These are phyloP conservation scores for Cacoxenus indagator DNA, from an alignment of 2,888 invertebrate species.

Conservation along the genomic window DNA sequence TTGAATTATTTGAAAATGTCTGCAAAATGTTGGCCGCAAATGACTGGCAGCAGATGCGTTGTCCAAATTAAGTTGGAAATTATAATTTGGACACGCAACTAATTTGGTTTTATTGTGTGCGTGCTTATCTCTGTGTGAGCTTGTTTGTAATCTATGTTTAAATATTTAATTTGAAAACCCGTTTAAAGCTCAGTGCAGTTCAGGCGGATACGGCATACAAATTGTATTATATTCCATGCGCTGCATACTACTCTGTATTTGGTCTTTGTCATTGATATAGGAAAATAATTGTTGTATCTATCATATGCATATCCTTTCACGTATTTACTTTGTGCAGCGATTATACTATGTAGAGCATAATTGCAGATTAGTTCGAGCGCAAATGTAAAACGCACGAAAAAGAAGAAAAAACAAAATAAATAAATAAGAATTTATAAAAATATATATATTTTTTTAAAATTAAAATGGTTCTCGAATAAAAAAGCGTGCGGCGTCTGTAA, in stretches of 20 bases:
- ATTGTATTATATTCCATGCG: neutral
- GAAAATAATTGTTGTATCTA: slow-evolving; percentile 24
- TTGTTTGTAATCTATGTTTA: neutral
- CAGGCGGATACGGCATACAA: neutral
- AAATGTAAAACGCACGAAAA: too few relatives aligned
- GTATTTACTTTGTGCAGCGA: slow-evolving; percentile 48
- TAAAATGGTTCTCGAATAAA: neutral
- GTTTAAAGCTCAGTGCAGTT: neutral
- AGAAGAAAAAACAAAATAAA: slow-evolving; percentile 39
- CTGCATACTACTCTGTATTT: neutral
- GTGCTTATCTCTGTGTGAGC: neutral
- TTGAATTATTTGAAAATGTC: neutral
- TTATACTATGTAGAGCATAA: slow-evolving; percentile 59
- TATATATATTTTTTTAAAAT: neutral
- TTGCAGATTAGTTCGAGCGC: slow-evolving; percentile 57
- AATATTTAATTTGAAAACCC: neutral
- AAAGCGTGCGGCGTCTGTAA: slow-evolving; percentile 31
- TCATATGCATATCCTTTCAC: slow-evolving; percentile 25
- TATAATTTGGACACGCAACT: neutral
- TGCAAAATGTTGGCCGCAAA: neutral
- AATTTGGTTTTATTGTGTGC: slow-evolving; percentile 8
- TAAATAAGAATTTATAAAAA: neutral
- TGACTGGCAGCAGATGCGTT: neutral
- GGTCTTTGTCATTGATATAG: neutral
- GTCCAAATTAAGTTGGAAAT: slow-evolving; percentile 6